Evolutionary conservation across 2,797 vertebrate species (phyloP), one percentile per base, ranked within the genome.

Genomic region (Enteromius trimaculatus): DNA sequence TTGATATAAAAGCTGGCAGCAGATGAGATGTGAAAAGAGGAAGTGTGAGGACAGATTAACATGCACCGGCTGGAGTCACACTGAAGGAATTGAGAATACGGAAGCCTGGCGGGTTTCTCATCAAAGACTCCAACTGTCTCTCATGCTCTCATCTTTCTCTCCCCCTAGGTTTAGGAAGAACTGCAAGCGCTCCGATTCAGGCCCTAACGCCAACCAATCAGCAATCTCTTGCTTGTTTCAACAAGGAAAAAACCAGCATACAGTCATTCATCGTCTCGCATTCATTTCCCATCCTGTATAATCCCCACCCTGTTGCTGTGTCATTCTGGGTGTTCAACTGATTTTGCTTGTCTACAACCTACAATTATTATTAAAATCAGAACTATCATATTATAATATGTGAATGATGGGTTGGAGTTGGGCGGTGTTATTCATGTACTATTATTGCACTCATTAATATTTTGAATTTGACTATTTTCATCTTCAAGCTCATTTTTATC

Each of bases 1-100:
- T 34, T 68, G 81, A 82, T 82, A 84, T 49, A 60, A 80, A 81
- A 86, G 80, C 86, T 86, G 87, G 85, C 88, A 87, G 87, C 76
- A 89, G 90, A 85, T 90, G 84, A 88, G 85, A 86, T 86, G 82
- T 85, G 77, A 80, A 85, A 84, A 80, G 42, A 72, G 81, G 86
- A 84, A 84, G 81, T 77, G 62, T 82, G 77, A 82, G 80, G 83
- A 47, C 70, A 39, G 84, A 87, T 88, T 87, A 86, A 87, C 77
- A 88, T 84, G 81, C 85, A 79, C 37, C 23, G 55, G 80, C 72
- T 84, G 82, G 26, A 80, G 76, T 58, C 70, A 16, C 65, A 79
- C 84, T 79, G 49, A 86, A 79, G 66, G 77, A 87, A 84, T 31
- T 31, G 76, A 68, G 60, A 88, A 82, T 68, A 70, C 13, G 49